phyloP scores from a whole-genome alignment of 1,140 invertebrate genomes.

The Magallana gigas region DNA sequence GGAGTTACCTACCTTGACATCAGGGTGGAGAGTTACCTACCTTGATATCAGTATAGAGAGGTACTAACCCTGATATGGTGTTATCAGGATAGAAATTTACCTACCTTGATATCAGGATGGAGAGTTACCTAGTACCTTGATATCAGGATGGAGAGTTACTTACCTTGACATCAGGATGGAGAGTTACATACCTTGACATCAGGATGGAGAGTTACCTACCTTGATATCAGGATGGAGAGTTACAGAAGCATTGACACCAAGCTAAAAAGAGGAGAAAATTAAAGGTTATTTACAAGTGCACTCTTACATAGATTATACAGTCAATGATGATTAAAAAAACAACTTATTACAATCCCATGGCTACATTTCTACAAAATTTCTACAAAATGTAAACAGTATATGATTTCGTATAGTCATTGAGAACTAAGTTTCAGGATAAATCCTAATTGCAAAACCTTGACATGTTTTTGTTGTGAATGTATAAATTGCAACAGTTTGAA shows the following conservation, averaged over 20 bases:
- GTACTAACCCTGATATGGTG: slow-evolving; percentile 71
- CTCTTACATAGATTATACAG: no score
- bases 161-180: slow-evolving; percentile 72
- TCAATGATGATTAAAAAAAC: no score
- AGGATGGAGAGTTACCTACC: slow-evolving; percentile 71
- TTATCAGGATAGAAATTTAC: slow-evolving; percentile 68
- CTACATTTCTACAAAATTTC: no score
- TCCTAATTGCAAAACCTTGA: no score
- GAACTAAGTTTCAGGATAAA: no score
- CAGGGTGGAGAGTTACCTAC: slow-evolving; percentile 64
- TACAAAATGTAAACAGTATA: no score
- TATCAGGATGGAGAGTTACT: slow-evolving; percentile 68
- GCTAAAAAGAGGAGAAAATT: slow-evolving; percentile 59
- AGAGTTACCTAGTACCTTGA: slow-evolving; percentile 69
- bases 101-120: slow-evolving; percentile 72
- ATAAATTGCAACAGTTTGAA: no score
- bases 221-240: slow-evolving; percentile 70
- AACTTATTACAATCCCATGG: no score
- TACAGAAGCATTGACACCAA: slow-evolving; percentile 68
- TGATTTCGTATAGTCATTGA: no score
- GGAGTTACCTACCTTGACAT: slow-evolving; percentile 67
- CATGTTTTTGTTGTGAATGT: no score
- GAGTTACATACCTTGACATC: slow-evolving; percentile 70
- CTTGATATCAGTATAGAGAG: no score
- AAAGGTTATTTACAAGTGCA: no score